phyloP scores from a whole-genome alignment of 2,888 invertebrate genomes.

The Danaus chrysippus region DNA sequence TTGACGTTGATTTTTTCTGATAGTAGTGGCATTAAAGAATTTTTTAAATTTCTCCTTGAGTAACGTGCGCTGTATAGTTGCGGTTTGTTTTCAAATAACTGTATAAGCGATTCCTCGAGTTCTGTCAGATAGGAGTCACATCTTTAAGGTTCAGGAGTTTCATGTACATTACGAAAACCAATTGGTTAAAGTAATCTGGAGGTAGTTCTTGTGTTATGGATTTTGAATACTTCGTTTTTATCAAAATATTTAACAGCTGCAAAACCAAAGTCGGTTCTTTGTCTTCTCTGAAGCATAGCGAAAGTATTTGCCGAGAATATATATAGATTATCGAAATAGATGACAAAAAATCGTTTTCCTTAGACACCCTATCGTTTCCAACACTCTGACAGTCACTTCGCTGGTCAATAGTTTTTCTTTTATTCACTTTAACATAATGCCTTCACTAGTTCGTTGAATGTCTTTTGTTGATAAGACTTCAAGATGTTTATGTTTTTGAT shows the following conservation, averaged over 20 bases:
- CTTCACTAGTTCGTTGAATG: conserved; percentile 65
- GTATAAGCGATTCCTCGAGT: conserved; percentile 75
- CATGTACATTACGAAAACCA: conserved; percentile 63
- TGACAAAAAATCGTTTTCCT: conserved; percentile 62
- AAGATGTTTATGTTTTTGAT: conserved; percentile 57
- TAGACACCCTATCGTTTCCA: conserved; percentile 63
- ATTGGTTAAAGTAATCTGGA: conserved; percentile 50
- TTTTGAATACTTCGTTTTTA: conserved; percentile 70
- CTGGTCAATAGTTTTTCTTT: conserved; percentile 53
- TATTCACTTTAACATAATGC: conserved; percentile 70
- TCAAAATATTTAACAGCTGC: conserved; percentile 66
- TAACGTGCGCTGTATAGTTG: conserved; percentile 32
- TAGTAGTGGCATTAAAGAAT: conserved; percentile 70
- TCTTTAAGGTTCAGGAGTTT: conserved; percentile 62
- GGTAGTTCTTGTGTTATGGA: conserved; percentile 50
- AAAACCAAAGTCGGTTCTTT: conserved; percentile 73
- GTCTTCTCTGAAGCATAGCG: conserved; percentile 64
- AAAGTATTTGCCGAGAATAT: conserved; percentile 53
- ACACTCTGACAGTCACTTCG: conserved; percentile 57
- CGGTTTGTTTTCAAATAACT: conserved; percentile 81
- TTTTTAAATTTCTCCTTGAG: conserved; percentile 69
- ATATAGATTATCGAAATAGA: conserved; percentile 62
- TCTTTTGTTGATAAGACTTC: conserved; percentile 75
- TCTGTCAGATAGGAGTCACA: conserved; percentile 62
- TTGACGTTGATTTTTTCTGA: conserved; percentile 79